Evolutionary conservation across 2,113 vertebrate genomes (phyloP), one percentile per base, ranked within the genome.

Genomic region (Suricata suricatta): DNA sequence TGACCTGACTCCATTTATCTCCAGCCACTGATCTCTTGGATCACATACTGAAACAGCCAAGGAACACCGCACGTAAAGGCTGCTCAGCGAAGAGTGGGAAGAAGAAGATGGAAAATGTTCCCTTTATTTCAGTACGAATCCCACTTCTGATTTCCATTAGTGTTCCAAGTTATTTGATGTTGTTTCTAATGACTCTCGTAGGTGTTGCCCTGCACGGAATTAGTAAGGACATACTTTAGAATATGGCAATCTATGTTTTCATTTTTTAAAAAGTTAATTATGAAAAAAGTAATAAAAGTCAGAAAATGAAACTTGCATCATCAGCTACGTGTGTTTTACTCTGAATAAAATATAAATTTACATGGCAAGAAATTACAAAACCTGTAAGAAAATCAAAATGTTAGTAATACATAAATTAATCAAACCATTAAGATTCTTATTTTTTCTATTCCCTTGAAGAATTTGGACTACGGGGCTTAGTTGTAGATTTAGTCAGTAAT

Each of bases 311-410:
- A 17, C 2, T 87, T 63, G 27, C 50, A 84, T 21, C 5, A n/a
- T 57, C 95, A 89, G 35, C n/a, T 97, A 21, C 27, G 94, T 16
- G 77, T 92, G n/a, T 69, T 77, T 83, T 72, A 81, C 16, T 23
- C 41, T 17, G 31, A 9, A 19, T 47, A 71, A 54, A 97, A 68
- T 96, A 5, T 74, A 92, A 81, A 50, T 94, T 95, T 85, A 54
- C n/a, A 44, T 96, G 92, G 29, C 35, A 92, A 96, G 27, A 38
- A 87, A 82, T 93, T 90, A 85, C 57, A 85, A 88, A 97, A 90
- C 52, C 29, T 93, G 72, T 80, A 71, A 64, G 31, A 86, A 86
- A 98, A 79, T 94, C 5, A 95, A 98, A 98, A 96, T 11, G 0
- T 79, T 57, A 80, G 38, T 44, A 33, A 97, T 66, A 92, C 6